A percentile compares a stretch with the other conserved stretches of the same genome.
Evolutionary conservation across 1,140 invertebrate genomes (phyloP).

Genomic region (Helicoverpa zea): DNA sequence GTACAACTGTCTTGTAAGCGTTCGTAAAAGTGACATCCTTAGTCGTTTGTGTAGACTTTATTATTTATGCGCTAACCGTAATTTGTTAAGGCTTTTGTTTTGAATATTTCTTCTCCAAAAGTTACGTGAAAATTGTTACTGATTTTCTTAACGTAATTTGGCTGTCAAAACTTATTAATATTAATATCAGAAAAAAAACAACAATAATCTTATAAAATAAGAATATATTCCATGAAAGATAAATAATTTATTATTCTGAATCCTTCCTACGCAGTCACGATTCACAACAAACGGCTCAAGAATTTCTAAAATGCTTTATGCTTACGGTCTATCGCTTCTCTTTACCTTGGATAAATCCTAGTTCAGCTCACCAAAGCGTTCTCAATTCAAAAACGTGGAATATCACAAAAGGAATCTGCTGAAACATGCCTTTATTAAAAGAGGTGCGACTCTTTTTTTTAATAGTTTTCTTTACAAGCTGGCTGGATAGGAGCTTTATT

Average conservation of each 20-base stretch:
- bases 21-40: constrained; percentile 9
- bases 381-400: constrained; percentile 4
- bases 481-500: not conserved
- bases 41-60: constrained; percentile 20
- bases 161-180: not conserved
- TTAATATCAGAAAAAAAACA: not conserved
- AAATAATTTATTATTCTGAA: constrained; percentile 15
- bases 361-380: constrained; percentile 10
- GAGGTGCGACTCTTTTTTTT: not conserved
- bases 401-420: not conserved
- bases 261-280: not conserved
- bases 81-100: not conserved
- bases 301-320: constrained; percentile 8
- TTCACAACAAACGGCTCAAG: not conserved
- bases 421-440: not conserved
- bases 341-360: constrained; percentile 10
- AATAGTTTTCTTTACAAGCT: not conserved
- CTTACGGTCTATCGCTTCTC: not conserved
- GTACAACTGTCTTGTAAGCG: constrained; percentile 9
- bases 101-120: not conserved
- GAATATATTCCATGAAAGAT: not conserved
- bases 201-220: not conserved
- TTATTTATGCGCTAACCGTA: constrained; percentile 1
- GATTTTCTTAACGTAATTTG: not conserved
- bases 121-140: not conserved